These are phyloP conservation scores for Cenopis cana DNA, from an alignment of 2,888 invertebrate genomes.

Conservation along the genomic window DNA sequence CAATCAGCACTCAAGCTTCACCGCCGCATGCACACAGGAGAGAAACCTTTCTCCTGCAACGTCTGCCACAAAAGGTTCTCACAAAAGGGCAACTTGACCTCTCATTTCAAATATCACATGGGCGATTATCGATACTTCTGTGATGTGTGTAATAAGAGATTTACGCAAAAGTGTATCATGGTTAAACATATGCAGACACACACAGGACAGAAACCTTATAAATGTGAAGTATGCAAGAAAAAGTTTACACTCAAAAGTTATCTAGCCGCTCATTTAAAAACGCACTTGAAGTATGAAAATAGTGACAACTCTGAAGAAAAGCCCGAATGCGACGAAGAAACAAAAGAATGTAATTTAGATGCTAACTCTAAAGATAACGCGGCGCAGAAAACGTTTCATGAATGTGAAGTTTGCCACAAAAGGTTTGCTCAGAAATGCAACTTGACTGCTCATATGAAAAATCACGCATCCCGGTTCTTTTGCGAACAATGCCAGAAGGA, in stretches of 20 bases:
- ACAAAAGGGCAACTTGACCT: slow-evolving; percentile 16
- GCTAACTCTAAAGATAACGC: not conserved
- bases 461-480: not conserved
- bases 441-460: slow-evolving; percentile 5
- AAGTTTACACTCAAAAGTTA: slow-evolving; percentile 11
- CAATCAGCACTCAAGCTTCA: slow-evolving; percentile 10
- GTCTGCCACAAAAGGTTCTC: slow-evolving; percentile 10
- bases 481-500: not conserved
- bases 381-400: not conserved
- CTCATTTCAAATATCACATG: slow-evolving; percentile 6
- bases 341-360: not conserved
- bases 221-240: slow-evolving; percentile 13
- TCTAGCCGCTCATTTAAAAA: slow-evolving; percentile 10
- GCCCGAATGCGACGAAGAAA: not conserved
- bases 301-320: not conserved
- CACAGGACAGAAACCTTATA: slow-evolving; percentile 12
- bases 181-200: slow-evolving; percentile 17
- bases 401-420: slow-evolving; percentile 21
- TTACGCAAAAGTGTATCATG: slow-evolving; percentile 10
- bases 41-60: slow-evolving; percentile 16
- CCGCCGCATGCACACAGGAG: slow-evolving; percentile 17
- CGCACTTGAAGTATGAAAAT: slow-evolving; percentile 11
- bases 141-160: slow-evolving; percentile 5
- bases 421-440: slow-evolving; percentile 1
- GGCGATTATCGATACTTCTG: slow-evolving; percentile 13